phyloP scores from a whole-genome alignment of 1,140 invertebrate genomes.

The Vanessa tameamea region DNA sequence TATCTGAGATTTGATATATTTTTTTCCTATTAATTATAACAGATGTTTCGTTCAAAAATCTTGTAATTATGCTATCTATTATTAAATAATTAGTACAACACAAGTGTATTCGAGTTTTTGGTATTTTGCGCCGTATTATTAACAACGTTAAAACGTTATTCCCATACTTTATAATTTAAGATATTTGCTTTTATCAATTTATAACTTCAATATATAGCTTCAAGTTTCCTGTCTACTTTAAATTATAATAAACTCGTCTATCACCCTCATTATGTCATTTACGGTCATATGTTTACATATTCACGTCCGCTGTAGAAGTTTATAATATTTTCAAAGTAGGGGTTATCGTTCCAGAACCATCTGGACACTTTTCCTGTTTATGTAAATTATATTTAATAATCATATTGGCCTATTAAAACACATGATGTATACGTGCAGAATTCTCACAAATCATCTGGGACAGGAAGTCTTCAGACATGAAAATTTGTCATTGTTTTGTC shows the following conservation, averaged over 20 bases:
- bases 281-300: conserved; percentile 5
- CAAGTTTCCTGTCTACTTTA: background rate
- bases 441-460: too few species aligned
- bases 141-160: background rate
- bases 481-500: background rate
- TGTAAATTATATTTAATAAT: conserved; percentile 20
- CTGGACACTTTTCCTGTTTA: conserved; percentile 28
- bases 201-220: background rate
- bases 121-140: too few species aligned
- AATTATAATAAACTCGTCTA: background rate
- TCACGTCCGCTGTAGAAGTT: background rate
- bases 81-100: too few species aligned
- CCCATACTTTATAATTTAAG: background rate
- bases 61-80: too few species aligned
- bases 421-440: conserved; percentile 1
- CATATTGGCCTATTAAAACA: conserved; percentile 8
- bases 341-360: conserved; percentile 23
- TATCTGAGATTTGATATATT: conserved; percentile 1
- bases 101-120: too few species aligned
- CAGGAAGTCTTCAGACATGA: too few species aligned
- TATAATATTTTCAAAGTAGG: conserved; percentile 9
- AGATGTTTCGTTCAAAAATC: background rate
- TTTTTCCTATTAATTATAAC: background rate
- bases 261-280: background rate
- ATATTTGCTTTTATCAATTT: background rate